Evolutionary conservation across 2,113 vertebrate genomes (phyloP), one percentile per base, ranked within the genome.

Genomic region (Andinoacara biseriatus): DNA sequence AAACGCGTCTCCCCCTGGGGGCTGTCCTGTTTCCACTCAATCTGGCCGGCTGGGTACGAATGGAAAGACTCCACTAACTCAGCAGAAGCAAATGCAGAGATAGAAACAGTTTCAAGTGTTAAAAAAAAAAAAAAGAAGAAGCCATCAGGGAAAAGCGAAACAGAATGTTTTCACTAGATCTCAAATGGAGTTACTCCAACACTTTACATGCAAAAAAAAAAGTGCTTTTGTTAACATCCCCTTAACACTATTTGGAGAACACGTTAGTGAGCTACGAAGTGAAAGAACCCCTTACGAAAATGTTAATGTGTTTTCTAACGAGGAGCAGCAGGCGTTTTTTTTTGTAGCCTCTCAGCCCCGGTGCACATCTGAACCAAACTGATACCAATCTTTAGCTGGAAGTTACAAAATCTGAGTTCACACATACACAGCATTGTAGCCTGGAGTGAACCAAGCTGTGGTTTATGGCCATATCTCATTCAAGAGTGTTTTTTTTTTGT

Each of bases 11-110:
- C 78, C 89, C 91, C 89, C 85, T 38, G 90, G 86, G 92, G 90
- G 85, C 85, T 89, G 92, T 90, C 91, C 93, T 65, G 92, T 85
- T 94, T 93, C 84, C 80, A 84, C 88, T 91, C 84, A 86, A 86
- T 89, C 87, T 81, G 82, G 58, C 76, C 3, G 79, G 79, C 76
- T 67, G 61, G 56, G 74, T 78, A 82, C 81, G 83, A 89, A 81
- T 24, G 74, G 74, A 76, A 33, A 74, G 78, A 58, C 77, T 78
- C 81, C 15, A 56, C 52, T 83, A 78, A 65, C 80, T 84, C 61
- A 58, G 81, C 82, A 78, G 82, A 46, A 40, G 63, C 29, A 61
- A 84, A 84, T 11, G 58, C 29, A 11, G 14, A 58, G n/a, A 63
- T n/a, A 63, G 49, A 54, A 58, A 74, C 1, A 8, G 58, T 43